Evolutionary conservation across 2,797 vertebrate species (phyloP), one percentile per base, ranked within the genome.

Genomic region (Myotis findleyi): DNA sequence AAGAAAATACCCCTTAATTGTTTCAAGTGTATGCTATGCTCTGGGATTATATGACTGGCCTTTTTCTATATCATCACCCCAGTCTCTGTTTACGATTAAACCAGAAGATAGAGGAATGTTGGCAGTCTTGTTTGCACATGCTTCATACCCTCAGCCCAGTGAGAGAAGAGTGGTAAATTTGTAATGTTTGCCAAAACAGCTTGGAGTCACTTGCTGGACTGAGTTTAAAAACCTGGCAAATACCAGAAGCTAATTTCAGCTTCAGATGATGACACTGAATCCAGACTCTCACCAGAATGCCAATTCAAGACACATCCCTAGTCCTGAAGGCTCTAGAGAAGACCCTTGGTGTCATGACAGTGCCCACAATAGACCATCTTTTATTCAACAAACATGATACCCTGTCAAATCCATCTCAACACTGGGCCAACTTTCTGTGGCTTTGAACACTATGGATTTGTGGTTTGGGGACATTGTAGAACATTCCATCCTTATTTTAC

Each of bases 11-110:
- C 94, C 95, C 97, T 97, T 97, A 97, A 96, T 94, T 94, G 97
- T 96, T 98, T 97, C 95, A 98, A 98, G 89, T 98, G 94, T 97
- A 95, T 93, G 94, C 97, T 97, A 98, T 84, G 18, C 96, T 97
- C 91, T 97, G 94, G 94, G 95, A 95, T 97, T 90, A 77, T 83
- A 44, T 66, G 23, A 33, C 20, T 73, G 95, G 91, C 83, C 77
- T 96, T 98, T 97, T 97, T 97, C 97, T 97, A 75, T 97, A 86
- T 98, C 97, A 97, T 91, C 96, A 90, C 96, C 97, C 92, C 95
- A 96, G 83, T 96, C 92, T 77, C 21, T 21, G 69, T 87, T 92
- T 88, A 95, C 88, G 79, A 97, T 92, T 89, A 98, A 98, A 96
- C 47, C 95, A 98, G 95, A 68, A 97, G 96, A 98, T 62, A 97